phyloP scores from a whole-genome alignment of 1,140 invertebrate genomes.

The Drosophila eugracilis region DNA sequence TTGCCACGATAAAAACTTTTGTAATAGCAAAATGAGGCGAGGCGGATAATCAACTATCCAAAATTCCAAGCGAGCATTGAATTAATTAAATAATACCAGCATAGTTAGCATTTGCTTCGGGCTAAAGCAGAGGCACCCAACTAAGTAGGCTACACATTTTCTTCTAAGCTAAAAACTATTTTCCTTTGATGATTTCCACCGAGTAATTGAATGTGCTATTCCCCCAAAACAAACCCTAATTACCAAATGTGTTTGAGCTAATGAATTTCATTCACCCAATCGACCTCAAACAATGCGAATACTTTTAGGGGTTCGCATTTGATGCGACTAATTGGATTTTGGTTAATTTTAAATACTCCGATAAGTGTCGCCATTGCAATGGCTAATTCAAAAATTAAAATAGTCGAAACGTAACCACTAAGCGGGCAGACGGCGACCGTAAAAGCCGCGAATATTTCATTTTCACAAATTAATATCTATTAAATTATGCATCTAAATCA shows the following conservation, averaged over 20 bases:
- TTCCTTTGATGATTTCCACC: constrained; percentile 23
- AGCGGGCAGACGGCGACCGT: constrained; percentile 19
- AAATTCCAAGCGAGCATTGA: background rate
- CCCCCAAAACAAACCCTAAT: background rate
- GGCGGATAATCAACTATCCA: constrained; percentile 26
- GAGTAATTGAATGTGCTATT: constrained; percentile 8
- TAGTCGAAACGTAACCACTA: constrained; percentile 25
- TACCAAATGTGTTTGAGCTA: constrained; percentile 3
- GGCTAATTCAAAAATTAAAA: constrained; percentile 5
- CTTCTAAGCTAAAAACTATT: background rate
- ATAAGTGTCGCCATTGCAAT: constrained; percentile 1
- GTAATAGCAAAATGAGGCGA: constrained; percentile 17
- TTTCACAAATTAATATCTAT: constrained; percentile 48
- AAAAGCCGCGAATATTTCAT: constrained; percentile 54
- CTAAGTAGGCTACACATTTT: background rate
- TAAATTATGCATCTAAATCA: constrained; percentile 45
- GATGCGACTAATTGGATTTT: constrained; percentile 42
- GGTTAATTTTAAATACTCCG: constrained; percentile 24
- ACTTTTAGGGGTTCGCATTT: constrained; percentile 3
- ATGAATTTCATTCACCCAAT: constrained; percentile 2
- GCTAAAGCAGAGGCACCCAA: constrained; percentile 3
- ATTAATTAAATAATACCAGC: constrained; percentile 39
- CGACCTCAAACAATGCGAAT: constrained; percentile 29
- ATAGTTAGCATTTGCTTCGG: constrained; percentile 10
- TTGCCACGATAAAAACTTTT: constrained; percentile 27